A percentile compares a stretch with the other conserved stretches of the same genome.
Evolutionary conservation across 2,888 invertebrate genomes (phyloP).

Genomic region (Zhuqinia jingwanae): DNA sequence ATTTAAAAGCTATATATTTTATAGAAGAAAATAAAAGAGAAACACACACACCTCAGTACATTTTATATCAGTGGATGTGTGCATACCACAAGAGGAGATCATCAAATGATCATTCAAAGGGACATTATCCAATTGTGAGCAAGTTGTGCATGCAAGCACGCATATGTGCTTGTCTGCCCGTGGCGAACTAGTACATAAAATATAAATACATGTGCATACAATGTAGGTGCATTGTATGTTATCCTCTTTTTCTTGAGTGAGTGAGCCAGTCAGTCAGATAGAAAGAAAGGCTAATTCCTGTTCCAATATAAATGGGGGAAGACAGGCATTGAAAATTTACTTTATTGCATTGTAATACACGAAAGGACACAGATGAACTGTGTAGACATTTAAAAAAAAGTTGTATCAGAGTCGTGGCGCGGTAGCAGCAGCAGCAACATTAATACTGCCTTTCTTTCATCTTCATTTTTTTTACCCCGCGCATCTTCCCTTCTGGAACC

Average conservation of each 20-base stretch:
- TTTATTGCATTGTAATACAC: neutral
- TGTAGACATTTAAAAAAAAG: neutral
- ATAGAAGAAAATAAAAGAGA: no score
- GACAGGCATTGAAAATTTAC: neutral
- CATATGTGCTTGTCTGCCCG: neutral
- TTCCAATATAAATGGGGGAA: neutral
- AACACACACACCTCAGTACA: no score
- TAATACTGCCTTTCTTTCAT: neutral
- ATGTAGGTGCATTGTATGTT: no score
- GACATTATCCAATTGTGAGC: no score
- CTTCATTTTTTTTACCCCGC: neutral
- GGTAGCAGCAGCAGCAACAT: no score
- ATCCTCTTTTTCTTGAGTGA: neutral
- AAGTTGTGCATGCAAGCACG: conserved; percentile 9
- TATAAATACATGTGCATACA: no score
- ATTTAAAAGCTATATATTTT: neutral
- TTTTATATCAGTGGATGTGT: no score
- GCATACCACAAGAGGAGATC: no score
- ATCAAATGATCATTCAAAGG: neutral
- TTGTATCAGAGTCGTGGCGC: no score
- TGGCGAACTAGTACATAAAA: no score
- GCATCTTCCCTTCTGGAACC: conserved; percentile 17
- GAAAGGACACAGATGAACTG: neutral
- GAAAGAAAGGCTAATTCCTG: conserved; percentile 20
- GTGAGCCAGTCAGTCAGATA: neutral